phyloP scores from a whole-genome alignment of 2,113 vertebrate genomes.

The Elachura formosa region DNA sequence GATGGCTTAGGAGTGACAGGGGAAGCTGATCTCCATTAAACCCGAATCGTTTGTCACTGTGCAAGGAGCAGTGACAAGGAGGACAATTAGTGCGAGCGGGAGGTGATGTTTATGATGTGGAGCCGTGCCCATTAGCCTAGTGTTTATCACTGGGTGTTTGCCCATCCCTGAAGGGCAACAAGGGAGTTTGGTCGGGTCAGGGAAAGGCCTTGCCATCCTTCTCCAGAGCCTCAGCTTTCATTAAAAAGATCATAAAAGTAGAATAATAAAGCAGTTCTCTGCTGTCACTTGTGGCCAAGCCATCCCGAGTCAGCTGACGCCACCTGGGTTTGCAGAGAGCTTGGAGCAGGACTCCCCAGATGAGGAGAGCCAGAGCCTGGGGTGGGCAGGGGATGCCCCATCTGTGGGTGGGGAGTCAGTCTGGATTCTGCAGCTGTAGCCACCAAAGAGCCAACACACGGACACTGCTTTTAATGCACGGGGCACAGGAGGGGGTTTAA shows the following conservation, averaged over 20 bases:
- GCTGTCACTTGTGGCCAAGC: neutral
- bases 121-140: neutral
- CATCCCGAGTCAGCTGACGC: neutral
- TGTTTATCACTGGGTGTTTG: neutral
- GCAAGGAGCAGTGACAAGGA: neutral
- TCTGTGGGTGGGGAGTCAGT: accelerated
- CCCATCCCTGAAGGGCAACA: neutral
- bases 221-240: neutral
- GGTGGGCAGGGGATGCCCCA: neutral
- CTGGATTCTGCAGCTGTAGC: neutral
- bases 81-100: neutral
- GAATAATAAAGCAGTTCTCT: neutral
- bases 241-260: neutral
- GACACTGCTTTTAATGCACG: neutral
- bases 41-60: neutral
- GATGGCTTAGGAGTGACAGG: neutral
- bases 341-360: neutral
- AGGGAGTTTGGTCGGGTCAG: neutral
- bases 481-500: neutral
- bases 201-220: neutral
- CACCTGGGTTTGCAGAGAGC: neutral
- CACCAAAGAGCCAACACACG: accelerated
- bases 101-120: neutral
- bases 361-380: accelerated
- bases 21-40: neutral